Evolutionary conservation across 2,797 vertebrate genomes (phyloP).

Genomic region (Australoheros facetus): DNA sequence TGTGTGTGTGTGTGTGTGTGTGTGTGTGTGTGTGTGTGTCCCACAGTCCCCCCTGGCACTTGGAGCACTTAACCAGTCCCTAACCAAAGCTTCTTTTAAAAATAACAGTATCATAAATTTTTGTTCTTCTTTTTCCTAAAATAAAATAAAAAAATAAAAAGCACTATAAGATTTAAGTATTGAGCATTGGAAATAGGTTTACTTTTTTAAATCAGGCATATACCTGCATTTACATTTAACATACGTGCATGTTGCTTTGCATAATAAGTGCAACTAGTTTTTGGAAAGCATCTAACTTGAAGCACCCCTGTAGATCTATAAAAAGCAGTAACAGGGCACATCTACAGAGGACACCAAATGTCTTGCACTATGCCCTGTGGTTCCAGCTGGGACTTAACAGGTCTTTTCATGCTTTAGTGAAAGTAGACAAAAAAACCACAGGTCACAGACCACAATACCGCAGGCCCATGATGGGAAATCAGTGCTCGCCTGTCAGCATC

Average conservation of each 20-base stretch:
- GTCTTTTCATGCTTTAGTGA: slow-evolving; percentile 74
- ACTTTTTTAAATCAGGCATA: neutral
- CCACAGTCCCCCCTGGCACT: slow-evolving; percentile 30
- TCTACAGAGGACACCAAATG: slow-evolving; percentile 46
- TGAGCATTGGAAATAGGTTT: neutral
- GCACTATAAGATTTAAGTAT: neutral
- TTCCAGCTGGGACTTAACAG: slow-evolving; percentile 64
- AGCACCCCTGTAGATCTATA: slow-evolving; percentile 33
- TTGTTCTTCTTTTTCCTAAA: neutral
- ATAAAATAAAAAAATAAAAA: neutral
- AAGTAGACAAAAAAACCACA: slow-evolving; percentile 55
- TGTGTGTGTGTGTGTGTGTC: neutral
- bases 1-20: neutral
- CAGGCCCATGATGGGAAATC: slow-evolving; percentile 57
- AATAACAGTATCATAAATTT: neutral
- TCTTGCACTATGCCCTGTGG: slow-evolving; percentile 52
- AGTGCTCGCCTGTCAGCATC: slow-evolving; percentile 37
- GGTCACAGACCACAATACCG: slow-evolving; percentile 59
- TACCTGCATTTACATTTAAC: neutral
- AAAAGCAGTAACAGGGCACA: slow-evolving; percentile 37
- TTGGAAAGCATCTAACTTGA: neutral
- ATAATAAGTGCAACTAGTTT: slow-evolving; percentile 13
- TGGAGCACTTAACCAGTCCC: slow-evolving; percentile 8
- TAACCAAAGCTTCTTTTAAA: neutral
- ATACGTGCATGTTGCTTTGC: neutral